Evolutionary conservation across 30 jellyfish, hydroid and myxozoan genomes (phyloP).

Genomic region (Pseudorhiza aurosa): DNA sequence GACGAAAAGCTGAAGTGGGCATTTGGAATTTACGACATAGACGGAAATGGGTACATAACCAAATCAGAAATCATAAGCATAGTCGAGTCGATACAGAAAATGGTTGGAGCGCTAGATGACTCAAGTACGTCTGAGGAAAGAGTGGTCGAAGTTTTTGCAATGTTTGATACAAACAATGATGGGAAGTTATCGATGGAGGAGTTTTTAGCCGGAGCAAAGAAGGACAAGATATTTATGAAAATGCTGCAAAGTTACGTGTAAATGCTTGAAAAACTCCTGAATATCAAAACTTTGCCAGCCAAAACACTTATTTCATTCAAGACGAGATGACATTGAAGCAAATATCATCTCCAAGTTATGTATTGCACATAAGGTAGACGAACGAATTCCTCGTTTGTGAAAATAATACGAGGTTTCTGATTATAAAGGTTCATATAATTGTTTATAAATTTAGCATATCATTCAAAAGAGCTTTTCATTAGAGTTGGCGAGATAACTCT

Average conservation of each 20-base stretch:
- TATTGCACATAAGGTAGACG: too few relatives aligned
- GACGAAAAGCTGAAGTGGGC: constrained; percentile 93
- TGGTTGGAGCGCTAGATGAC: constrained; percentile 91
- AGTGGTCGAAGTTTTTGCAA: constrained; percentile 58
- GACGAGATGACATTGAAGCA: too few relatives aligned
- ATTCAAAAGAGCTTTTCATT: too few relatives aligned
- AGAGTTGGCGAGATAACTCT: too few relatives aligned
- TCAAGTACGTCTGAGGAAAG: constrained; percentile 64
- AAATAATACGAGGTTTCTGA: too few relatives aligned
- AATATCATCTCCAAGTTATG: too few relatives aligned
- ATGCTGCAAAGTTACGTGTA: constrained; percentile 74
- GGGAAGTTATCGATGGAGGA: constrained; percentile 85
- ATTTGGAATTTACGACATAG: constrained; percentile 82
- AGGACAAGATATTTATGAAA: constrained; percentile 82
- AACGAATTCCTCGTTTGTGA: too few relatives aligned
- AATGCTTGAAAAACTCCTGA: too few relatives aligned
- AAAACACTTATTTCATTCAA: too few relatives aligned
- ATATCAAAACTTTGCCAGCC: too few relatives aligned
- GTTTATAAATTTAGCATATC: too few relatives aligned
- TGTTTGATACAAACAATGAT: constrained; percentile 78
- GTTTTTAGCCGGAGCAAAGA: constrained; percentile 80
- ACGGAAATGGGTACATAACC: constrained; percentile 90
- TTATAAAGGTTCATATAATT: too few relatives aligned
- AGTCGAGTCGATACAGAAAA: constrained; percentile 74
- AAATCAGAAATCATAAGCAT: constrained; percentile 76